Evolutionary conservation across 1,140 invertebrate species (phyloP), one percentile per base, ranked within the genome.

Genomic region (Anthonomus grandis): DNA sequence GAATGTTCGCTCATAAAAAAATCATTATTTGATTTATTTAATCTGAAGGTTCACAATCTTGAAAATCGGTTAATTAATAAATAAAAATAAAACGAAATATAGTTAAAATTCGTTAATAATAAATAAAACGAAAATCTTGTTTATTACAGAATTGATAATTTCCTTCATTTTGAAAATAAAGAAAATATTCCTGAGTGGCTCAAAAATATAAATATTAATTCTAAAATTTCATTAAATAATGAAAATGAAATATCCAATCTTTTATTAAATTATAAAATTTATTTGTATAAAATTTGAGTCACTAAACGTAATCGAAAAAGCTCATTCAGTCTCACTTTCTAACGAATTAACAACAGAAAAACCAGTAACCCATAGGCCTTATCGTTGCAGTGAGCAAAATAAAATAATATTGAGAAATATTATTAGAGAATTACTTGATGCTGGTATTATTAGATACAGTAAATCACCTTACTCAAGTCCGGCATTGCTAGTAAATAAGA

Each of bases 401-500:
- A n/a, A n/a, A n/a, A n/a, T n/a, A n/a, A n/a, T n/a, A n/a, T n/a
- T n/a, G n/a, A n/a, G n/a, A n/a, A n/a, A n/a, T n/a, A n/a, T n/a
- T n/a, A n/a, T n/a, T n/a, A n/a, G n/a, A n/a, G n/a, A n/a, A n/a
- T n/a, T n/a, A n/a, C n/a, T n/a, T n/a, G n/a, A n/a, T n/a, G n/a
- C n/a, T n/a, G n/a, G n/a, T n/a, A n/a, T n/a, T n/a, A n/a, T n/a
- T n/a, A n/a, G n/a, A n/a, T n/a, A n/a, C n/a, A n/a, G n/a, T n/a
- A n/a, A n/a, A n/a, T n/a, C n/a, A n/a, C n/a, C n/a, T 2, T 39
- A 50, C 17, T 42, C 48, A 38, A 37, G 48, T 37, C 48, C 45
- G 10, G 27, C 53, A 10, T 36, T 56, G 9, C 21, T 56, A 9
- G 45, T 56, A 19, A 21, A 56, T 48, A 49, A 37, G 48, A 56